Conservation (phyloP, 2,113 vertebrate species). For the Addax nasomaculatus region DNA sequence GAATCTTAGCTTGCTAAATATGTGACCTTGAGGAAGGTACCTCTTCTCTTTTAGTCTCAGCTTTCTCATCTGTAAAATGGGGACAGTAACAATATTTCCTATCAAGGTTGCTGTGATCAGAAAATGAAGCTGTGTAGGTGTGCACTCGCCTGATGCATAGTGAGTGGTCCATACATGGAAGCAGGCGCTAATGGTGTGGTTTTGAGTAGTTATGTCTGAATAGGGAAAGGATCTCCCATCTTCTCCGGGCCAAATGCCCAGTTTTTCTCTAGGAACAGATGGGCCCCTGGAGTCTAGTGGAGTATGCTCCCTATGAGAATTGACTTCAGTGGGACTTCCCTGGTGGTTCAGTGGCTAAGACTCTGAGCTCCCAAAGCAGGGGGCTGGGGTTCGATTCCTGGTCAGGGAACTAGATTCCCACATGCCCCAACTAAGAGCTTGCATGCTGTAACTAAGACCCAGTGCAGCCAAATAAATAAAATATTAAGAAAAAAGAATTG, state of each 20-base stretch:
- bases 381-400: not conserved
- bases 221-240: not conserved
- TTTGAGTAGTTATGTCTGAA: not conserved
- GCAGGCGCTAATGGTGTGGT: not conserved
- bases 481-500: not conserved
- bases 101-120: not conserved
- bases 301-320: not conserved
- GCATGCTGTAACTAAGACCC: not conserved
- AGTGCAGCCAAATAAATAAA: not conserved
- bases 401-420: not conserved
- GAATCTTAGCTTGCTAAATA: not conserved
- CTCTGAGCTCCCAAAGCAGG: not conserved
- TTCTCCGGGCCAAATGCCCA: not conserved
- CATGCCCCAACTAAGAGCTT: not conserved
- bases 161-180: not conserved
- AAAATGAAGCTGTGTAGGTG: no score
- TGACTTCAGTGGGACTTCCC: not conserved
- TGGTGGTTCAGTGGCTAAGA: not conserved
- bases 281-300: not conserved
- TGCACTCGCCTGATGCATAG: rapidly evolving
- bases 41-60: not conserved
- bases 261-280: not conserved
- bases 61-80: not conserved
- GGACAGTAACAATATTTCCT: not conserved
- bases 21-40: not conserved